Percentiles rank a stretch among this genome's conserved stretches.
phyloP scores from a whole-genome alignment of 1,140 invertebrate genomes.

The Diabrotica undecimpunctata region DNA sequence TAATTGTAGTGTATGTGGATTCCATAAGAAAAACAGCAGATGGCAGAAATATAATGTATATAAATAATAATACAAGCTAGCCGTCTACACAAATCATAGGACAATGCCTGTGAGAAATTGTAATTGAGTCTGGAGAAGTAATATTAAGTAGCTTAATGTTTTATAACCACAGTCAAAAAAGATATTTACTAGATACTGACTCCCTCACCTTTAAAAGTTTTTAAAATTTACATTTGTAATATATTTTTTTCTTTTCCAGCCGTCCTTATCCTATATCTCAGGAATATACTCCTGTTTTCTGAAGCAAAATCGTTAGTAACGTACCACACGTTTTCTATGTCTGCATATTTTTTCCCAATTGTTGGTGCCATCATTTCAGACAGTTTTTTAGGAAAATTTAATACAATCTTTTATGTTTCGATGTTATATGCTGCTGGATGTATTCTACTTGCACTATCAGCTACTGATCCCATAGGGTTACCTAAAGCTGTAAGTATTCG shows the following conservation, averaged over 20 bases:
- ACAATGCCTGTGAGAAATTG: too few species aligned
- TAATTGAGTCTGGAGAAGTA: too few species aligned
- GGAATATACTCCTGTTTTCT: slow-evolving; percentile 60
- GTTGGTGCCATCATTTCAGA: slow-evolving; percentile 87
- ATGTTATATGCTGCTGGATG: slow-evolving; percentile 84
- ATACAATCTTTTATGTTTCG: slow-evolving; percentile 84
- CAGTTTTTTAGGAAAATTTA: slow-evolving; percentile 80
- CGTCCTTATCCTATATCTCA: slow-evolving; percentile 77
- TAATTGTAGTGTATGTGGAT: too few species aligned
- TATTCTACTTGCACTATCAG: slow-evolving; percentile 69
- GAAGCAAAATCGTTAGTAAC: slow-evolving; percentile 70
- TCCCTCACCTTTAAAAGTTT: too few species aligned
- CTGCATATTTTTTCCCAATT: slow-evolving; percentile 85
- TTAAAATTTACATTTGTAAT: too few species aligned
- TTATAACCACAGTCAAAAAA: too few species aligned
- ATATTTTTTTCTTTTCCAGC: slow-evolving; percentile 58
- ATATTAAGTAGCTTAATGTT: too few species aligned
- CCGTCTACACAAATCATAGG: too few species aligned
- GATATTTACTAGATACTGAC: too few species aligned
- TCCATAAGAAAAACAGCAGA: too few species aligned
- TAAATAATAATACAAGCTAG: too few species aligned
- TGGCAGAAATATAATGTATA: too few species aligned
- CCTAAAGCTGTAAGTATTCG: slow-evolving; percentile 47
- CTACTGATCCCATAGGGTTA: slow-evolving; percentile 56
- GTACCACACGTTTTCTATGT: slow-evolving; percentile 77